Evolutionary conservation across 2,888 invertebrate genomes (phyloP).

Genomic region (Branchellion lobata): DNA sequence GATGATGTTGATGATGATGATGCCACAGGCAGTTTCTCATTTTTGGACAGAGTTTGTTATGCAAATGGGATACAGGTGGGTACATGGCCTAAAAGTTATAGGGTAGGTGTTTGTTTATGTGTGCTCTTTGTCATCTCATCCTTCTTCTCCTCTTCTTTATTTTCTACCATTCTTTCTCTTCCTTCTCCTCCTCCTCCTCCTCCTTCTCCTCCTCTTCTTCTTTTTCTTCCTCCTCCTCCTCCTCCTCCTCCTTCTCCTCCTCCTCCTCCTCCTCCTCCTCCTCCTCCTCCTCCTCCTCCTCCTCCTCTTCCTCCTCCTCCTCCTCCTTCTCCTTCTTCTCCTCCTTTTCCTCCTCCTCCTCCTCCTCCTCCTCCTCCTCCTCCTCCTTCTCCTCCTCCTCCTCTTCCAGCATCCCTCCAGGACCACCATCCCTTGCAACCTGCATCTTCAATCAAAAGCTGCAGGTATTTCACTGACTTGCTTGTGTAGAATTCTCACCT

Average conservation of each 20-base stretch:
- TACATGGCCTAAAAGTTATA: no score
- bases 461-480: no score
- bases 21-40: no score
- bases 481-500: no score
- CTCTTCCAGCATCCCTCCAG: neutral
- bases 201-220: neutral
- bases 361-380: neutral
- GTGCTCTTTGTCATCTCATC: neutral
- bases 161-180: no score
- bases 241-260: neutral
- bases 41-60: no score
- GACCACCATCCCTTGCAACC: neutral
- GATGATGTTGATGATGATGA: conserved; percentile 49
- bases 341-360: neutral
- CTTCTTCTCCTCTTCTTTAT: neutral
- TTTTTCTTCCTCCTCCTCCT: neutral
- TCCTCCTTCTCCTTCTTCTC: neutral
- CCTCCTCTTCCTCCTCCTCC: neutral
- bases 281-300: neutral
- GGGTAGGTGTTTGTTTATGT: no score
- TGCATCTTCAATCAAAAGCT: no score
- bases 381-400: neutral
- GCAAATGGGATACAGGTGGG: no score
- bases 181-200: neutral
- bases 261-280: neutral